Base-by-base conservation (phyloP, 37 sponge, comb jelly and placozoan species). In the Bolinopsis microptera region DNA sequence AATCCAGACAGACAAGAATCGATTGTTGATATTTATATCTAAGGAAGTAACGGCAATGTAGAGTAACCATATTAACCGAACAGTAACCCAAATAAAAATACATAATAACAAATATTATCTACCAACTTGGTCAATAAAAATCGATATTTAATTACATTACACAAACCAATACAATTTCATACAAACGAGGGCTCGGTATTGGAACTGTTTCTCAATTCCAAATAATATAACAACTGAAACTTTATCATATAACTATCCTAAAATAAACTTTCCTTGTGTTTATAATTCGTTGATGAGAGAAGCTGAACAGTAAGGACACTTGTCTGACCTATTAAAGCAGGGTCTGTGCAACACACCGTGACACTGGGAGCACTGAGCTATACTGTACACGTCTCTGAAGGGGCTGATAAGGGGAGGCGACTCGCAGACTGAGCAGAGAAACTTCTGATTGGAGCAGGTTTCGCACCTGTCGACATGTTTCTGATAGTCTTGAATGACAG, bases 391-490 rank as follows among this genome's bases (percentile, higher is more conserved):
- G 1, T 86, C 90, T 33, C 8, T 30, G 61, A 86, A 86, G 41
- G 90, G 90, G 8, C 61, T 9, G n/a, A 86, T 39, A 40, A 34
- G 36, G 48, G 90, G 90, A 0, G 90, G 90, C 90, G 41, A 40
- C 25, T 24, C 25, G 30, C 90, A 86, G 28, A 86, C 90, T 25
- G 90, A 27, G 39, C 90, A 86, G 28, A 41, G 8, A n/a, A 86
- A 86, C 61, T 86, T 86, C 61, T 39, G n/a, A 27, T 86, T 86
- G 61, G 90, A 28, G 61, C 90, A 86, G 25, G 90, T 86, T 2
- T 39, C 61, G 39, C 90, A 86, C 30, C 1, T 8, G 48, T 86
- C 30, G 2, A 36, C 9, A 25, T 86, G 90, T 21, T 27, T 2
- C 90, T 13, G 9, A 30, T 41, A 86, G 28, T 86, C 61, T 1